Percentiles rank a stretch among this genome's conserved stretches.
These are phyloP conservation scores for Pseudochirops cupreus DNA, from an alignment of 2,797 vertebrate species.

Conservation along the genomic window DNA sequence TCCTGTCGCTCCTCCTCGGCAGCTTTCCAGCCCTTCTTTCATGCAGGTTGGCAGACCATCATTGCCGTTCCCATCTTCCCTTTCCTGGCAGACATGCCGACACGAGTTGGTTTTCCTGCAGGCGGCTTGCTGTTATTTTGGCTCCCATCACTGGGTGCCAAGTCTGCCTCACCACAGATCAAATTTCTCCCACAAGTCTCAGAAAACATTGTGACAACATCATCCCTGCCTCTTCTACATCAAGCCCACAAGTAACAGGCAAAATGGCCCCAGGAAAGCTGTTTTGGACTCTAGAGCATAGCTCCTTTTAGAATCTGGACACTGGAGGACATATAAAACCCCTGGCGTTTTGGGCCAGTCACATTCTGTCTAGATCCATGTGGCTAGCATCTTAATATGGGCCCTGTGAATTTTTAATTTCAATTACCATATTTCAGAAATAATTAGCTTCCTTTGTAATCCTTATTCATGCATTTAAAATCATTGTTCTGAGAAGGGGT, in stretches of 20 bases:
- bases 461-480: neutral
- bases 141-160: slow-evolving; percentile 44
- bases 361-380: neutral
- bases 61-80: slow-evolving; percentile 17
- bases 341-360: neutral
- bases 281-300: slow-evolving; percentile 17
- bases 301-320: slow-evolving; percentile 36
- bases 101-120: neutral
- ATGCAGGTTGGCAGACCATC: neutral
- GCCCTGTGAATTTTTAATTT: neutral
- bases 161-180: slow-evolving; percentile 31
- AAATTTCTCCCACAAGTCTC: slow-evolving; percentile 59
- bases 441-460: neutral
- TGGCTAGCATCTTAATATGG: neutral
- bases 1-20: neutral
- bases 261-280: slow-evolving; percentile 18
- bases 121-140: slow-evolving; percentile 55
- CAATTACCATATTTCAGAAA: neutral
- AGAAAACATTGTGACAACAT: slow-evolving; percentile 62
- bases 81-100: slow-evolving; percentile 36
- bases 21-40: slow-evolving; percentile 16
- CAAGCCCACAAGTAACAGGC: slow-evolving; percentile 50
- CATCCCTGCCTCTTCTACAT: slow-evolving; percentile 19
- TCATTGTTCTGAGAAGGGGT: neutral
- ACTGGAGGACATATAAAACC: slow-evolving; percentile 13